Base-by-base conservation (phyloP, 2,797 vertebrate genomes). In the Valencia hispanica region DNA sequence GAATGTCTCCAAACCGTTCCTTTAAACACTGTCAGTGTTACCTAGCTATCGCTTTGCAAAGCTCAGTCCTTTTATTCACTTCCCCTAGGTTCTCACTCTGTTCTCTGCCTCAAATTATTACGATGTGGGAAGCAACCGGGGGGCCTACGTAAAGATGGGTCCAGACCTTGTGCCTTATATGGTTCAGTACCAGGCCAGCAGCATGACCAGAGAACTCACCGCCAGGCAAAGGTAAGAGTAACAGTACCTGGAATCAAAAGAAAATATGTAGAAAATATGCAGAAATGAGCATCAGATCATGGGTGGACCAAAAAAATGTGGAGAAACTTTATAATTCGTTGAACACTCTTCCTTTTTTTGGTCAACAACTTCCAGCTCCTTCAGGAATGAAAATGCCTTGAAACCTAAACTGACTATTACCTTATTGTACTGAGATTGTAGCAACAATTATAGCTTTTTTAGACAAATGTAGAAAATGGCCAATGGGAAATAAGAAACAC, bases 41-140 rank as follows among this genome's bases (percentile, higher is more conserved):
- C 50, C 61, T 17, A 30, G n/a, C 39, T 20, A 14, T 34, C 32
- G 1, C 32, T 68, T 66, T 50, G 6, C 5, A 5, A 68, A 32
- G 30, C 70, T 2, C 43, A 39, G 12, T 0, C 5, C 15, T 63
- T n/a, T 57, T 4, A 20, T 17, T 72, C 10, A 1, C 78, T 63
- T 41, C 63, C 17, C 73, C 55, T 5, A 96, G 95, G 94, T 95
- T 45, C 92, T 96, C 75, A 96, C 95, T 20, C 86, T 96, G 84
- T 96, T 96, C 85, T 96, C 95, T 34, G 95, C 94, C 66, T 96
- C 98, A 10, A 99, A 99, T 88, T 99, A 99, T 91, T 99, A 99
- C 0, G 96, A 97, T 30, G 93, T 96, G 73, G 98, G 98, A 81
- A 99, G 98, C 86, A 99, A 99, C 93, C 95, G 97, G 83, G 98